These are phyloP conservation scores for Chymomyza caudatula DNA, from an alignment of 2,888 invertebrate genomes.

Conservation along the genomic window DNA sequence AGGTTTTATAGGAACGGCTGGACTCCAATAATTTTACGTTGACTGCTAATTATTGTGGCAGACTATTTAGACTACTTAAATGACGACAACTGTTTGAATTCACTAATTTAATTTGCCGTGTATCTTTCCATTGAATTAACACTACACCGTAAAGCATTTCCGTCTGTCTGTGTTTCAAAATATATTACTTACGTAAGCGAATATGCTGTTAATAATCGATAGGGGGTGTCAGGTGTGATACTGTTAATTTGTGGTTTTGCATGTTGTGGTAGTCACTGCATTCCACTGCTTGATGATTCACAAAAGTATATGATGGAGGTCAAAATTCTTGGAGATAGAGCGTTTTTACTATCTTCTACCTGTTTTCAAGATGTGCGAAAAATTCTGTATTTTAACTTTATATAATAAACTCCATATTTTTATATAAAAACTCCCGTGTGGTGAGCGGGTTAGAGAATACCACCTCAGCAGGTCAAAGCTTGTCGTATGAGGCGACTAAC, in stretches of 20 bases:
- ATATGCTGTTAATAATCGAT: conserved; percentile 12
- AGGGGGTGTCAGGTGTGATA: conserved; percentile 12
- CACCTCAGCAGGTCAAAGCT: too few relatives aligned
- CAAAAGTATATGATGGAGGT: background rate
- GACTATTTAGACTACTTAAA: conserved; percentile 18
- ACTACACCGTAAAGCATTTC: conserved; percentile 42
- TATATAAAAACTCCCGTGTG: too few relatives aligned
- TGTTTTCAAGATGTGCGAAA: too few relatives aligned
- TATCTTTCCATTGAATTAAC: conserved; percentile 47
- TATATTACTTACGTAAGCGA: conserved; percentile 41
- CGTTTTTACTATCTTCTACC: too few relatives aligned
- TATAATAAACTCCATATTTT: too few relatives aligned
- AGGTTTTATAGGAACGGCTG: conserved; percentile 42
- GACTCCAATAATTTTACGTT: conserved; percentile 19
- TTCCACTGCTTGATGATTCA: conserved; percentile 28
- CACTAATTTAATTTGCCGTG: conserved; percentile 46
- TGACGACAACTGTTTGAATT: conserved; percentile 8
- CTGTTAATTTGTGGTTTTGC: conserved; percentile 28
- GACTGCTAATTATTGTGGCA: conserved; percentile 55
- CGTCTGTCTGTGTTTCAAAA: too few relatives aligned
- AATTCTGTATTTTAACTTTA: too few relatives aligned
- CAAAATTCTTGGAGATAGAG: too few relatives aligned
- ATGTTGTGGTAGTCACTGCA: conserved; percentile 51
- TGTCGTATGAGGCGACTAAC: too few relatives aligned
- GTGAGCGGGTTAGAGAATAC: too few relatives aligned